Conservation (phyloP, 2,888 invertebrate genomes). For the Drosophila histrio region DNA sequence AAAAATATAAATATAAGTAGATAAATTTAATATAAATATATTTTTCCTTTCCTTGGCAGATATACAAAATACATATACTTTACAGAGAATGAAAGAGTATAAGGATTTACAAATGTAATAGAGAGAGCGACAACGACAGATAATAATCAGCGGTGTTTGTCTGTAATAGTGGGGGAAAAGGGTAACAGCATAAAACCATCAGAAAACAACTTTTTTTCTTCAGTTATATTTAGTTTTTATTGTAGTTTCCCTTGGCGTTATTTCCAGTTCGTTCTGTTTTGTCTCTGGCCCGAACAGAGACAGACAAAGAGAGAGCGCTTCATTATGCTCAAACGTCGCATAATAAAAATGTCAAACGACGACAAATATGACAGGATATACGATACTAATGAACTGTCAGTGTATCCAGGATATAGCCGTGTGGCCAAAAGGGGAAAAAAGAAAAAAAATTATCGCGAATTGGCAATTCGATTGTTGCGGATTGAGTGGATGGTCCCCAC, state of each 20-base stretch:
- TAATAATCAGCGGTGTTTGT: constrained; percentile 24
- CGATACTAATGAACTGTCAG: constrained; percentile 74
- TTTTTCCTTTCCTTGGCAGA: too few relatives aligned
- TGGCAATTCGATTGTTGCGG: constrained; percentile 30
- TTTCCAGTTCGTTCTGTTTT: constrained; percentile 20
- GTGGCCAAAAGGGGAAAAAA: neutral
- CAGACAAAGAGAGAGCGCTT: constrained; percentile 12
- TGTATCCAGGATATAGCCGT: constrained; percentile 31
- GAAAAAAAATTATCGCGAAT: constrained; percentile 20
- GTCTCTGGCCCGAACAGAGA: constrained; percentile 11
- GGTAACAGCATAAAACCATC: neutral
- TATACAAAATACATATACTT: neutral
- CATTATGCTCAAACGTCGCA: constrained; percentile 41
- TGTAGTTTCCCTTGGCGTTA: constrained; percentile 6
- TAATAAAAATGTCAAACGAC: constrained; percentile 66
- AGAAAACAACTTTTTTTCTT: neutral
- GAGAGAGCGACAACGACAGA: constrained; percentile 3
- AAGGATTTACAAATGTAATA: constrained; percentile 12
- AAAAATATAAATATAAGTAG: too few relatives aligned
- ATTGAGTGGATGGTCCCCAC: constrained; percentile 2
- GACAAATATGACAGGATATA: constrained; percentile 72
- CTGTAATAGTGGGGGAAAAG: neutral
- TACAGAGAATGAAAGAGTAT: constrained; percentile 3
- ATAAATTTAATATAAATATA: neutral
- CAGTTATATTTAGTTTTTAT: constrained; percentile 24